Conservation (phyloP, 2,113 vertebrate species). For the Cettia cetti region DNA sequence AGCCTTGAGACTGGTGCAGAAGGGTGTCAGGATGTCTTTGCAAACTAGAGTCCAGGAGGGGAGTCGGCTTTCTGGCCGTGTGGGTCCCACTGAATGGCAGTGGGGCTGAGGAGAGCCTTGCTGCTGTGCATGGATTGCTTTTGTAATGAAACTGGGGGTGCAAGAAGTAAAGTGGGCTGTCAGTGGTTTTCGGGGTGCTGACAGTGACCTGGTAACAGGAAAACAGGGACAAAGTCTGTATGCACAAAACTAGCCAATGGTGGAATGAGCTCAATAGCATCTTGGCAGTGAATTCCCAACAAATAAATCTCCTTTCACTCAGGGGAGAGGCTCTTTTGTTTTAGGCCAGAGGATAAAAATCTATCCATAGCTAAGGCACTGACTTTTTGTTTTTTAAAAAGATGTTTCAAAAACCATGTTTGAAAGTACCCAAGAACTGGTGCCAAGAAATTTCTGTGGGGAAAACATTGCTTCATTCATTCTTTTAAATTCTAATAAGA, state of each 20-base stretch:
- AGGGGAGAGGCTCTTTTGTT: background rate
- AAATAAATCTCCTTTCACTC: background rate
- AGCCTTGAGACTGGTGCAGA: background rate
- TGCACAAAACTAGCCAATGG: background rate
- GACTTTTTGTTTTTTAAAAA: background rate
- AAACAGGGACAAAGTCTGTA: background rate
- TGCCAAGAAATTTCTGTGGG: background rate
- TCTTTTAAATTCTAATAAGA: constrained; percentile 7
- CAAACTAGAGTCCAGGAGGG: background rate
- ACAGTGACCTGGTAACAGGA: background rate
- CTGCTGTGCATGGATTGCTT: background rate
- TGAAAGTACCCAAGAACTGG: background rate
- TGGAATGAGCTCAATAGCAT: background rate
- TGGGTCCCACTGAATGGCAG: background rate
- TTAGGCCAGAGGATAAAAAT: background rate
- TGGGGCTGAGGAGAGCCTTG: background rate
- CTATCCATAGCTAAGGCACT: background rate
- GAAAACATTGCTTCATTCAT: background rate
- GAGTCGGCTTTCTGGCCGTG: background rate
- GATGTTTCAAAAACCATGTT: background rate
- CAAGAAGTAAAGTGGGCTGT: background rate
- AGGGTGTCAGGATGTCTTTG: background rate
- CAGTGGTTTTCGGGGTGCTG: background rate
- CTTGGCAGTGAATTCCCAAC: background rate
- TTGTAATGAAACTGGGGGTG: background rate